Base-by-base conservation (phyloP, 2,113 vertebrate species). In the Hemibagrus wyckioides region DNA sequence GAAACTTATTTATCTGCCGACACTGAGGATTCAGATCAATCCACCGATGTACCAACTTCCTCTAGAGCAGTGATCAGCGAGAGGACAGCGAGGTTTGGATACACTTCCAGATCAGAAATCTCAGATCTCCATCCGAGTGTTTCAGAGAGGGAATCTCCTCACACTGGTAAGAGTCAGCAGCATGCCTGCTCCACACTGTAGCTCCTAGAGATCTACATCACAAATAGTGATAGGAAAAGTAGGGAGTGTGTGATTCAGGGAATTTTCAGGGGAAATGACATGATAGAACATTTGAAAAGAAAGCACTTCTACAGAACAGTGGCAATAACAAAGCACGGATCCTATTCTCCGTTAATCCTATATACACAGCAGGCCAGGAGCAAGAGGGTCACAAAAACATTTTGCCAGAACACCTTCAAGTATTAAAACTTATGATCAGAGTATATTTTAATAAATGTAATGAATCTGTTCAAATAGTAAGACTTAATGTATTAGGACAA, bases 151-250 rank as follows among this genome's bases (percentile, higher is more conserved):
- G 82, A 77, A 71, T 41, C 84, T 30, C 57, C 84, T 30, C 57
- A 67, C 59, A 77, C 82, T 65, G 92, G 92, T 92, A 88, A 91
- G 90, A 63, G 14, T 30, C 54, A 63, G 33, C 30, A 4, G 30
- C 57, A 25, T 11, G 44, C 44, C 8, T 14, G 69, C 7, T 41
- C 69, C 69, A 41, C 69, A 39, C 6, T 41, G 41, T 2, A 50
- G 73, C 28, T n/a, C 0, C 1, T n/a, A n/a, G n/a, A 50, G 25
- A 76, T 28, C 25, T 17, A 50, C 73, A 76, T 50, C 73, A 48
- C 73, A 50, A n/a, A 50, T n/a, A 48, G 5, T 75, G 41, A 48
- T 75, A 6, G 44, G 1, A 50, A 14, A 48, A n/a, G 15, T 76
- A 50, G 13, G 15, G 10, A 75, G 41, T 28, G 39, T 75, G 4